Conservation (phyloP, 1,140 invertebrate species). For the Drosophila miranda region DNA sequence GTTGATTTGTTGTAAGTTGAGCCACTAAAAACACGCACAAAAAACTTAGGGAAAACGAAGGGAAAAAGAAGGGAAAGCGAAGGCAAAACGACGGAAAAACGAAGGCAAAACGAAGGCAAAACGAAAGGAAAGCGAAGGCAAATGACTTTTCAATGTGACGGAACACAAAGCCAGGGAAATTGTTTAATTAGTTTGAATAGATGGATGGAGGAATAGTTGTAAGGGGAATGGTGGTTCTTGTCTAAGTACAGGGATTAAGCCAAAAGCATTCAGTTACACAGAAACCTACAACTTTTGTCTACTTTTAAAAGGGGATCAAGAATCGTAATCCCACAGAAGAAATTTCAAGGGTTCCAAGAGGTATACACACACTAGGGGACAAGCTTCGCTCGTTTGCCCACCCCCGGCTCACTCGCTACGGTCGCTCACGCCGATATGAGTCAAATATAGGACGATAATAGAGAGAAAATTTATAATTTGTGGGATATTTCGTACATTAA, state of each 20-base stretch:
- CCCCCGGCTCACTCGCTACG: too few relatives aligned
- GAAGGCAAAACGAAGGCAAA: background rate
- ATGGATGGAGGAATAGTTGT: background rate
- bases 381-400: too few relatives aligned
- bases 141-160: conserved; percentile 44
- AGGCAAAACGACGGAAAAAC: too few relatives aligned
- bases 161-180: conserved; percentile 20
- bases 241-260: background rate
- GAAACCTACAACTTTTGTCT: conserved; percentile 11
- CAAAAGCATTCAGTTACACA: conserved; percentile 6
- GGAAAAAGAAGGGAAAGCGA: too few relatives aligned
- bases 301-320: too few relatives aligned
- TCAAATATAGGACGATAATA: too few relatives aligned
- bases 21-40: conserved; percentile 30
- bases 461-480: too few relatives aligned
- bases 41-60: background rate
- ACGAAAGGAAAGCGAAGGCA: conserved; percentile 1
- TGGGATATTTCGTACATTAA: too few relatives aligned
- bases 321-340: background rate
- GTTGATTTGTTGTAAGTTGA: conserved; percentile 59
- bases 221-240: too few relatives aligned
- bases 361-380: too few relatives aligned
- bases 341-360: background rate
- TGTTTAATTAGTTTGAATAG: conserved; percentile 56
- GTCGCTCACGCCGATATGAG: too few relatives aligned